phyloP scores from a whole-genome alignment of 2,888 invertebrate species.

The Volucella inflata region DNA sequence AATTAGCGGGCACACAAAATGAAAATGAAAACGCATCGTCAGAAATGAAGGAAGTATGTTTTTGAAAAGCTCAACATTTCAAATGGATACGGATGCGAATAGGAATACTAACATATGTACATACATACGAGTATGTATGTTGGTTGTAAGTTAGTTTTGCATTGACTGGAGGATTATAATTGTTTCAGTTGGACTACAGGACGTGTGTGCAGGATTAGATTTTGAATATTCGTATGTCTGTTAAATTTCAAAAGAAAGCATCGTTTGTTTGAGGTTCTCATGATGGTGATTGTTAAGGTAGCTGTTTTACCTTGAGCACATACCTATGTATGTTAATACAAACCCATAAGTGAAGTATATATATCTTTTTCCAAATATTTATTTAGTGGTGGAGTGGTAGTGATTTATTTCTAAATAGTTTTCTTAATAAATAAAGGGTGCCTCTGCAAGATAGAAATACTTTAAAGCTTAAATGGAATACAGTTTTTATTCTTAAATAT shows the following conservation, averaged over 20 bases:
- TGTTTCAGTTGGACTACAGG: conserved; percentile 37
- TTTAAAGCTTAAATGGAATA: too few species aligned
- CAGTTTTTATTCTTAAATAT: too few species aligned
- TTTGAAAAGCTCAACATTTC: too few species aligned
- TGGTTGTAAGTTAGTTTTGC: conserved; percentile 41
- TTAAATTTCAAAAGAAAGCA: neutral
- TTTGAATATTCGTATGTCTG: conserved; percentile 16
- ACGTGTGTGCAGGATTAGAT: conserved; percentile 60
- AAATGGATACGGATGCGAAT: too few species aligned
- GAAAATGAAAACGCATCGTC: conserved; percentile 46
- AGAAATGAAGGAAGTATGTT: too few species aligned
- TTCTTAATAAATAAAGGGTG: too few species aligned
- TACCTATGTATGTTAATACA: too few species aligned
- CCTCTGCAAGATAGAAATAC: too few species aligned
- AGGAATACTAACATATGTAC: neutral
- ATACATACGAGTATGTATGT: neutral
- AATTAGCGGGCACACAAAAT: conserved; percentile 52
- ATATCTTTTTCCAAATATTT: too few species aligned
- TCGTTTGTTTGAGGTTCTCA: conserved; percentile 59
- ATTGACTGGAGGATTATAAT: conserved; percentile 47
- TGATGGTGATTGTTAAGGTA: conserved; percentile 18
- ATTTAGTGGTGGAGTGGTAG: too few species aligned
- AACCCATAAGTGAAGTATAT: too few species aligned
- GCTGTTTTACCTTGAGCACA: neutral
- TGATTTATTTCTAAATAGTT: too few species aligned